These are phyloP conservation scores for Phalanger gymnotis DNA, from an alignment of 2,797 vertebrate species.

Conservation along the genomic window DNA sequence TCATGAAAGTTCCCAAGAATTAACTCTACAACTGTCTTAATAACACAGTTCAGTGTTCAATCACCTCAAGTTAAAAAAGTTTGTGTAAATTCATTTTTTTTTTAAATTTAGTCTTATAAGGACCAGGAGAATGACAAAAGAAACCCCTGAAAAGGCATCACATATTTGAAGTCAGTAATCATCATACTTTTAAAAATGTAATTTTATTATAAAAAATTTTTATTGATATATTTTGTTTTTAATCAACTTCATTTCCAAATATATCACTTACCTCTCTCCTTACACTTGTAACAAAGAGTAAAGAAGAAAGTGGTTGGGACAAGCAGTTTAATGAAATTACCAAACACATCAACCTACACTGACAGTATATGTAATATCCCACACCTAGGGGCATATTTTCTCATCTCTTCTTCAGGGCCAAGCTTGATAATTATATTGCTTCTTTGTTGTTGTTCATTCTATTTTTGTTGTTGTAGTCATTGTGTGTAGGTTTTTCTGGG, in stretches of 20 bases:
- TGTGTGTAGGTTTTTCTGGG: neutral
- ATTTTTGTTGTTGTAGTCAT: neutral
- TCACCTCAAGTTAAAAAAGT: too few relatives aligned
- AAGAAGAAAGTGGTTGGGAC: neutral
- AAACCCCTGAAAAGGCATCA: neutral
- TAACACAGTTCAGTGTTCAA: too few relatives aligned
- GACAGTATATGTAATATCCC: neutral
- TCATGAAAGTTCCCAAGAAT: neutral
- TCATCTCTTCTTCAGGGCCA: neutral
- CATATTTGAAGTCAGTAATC: neutral
- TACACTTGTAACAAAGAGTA: neutral
- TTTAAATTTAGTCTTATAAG: too few relatives aligned
- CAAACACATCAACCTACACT: neutral
- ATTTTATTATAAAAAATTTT: neutral
- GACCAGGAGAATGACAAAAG: neutral
- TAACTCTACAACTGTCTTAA: neutral
- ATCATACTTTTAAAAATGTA: neutral
- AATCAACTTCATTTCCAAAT: neutral
- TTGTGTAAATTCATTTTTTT: too few relatives aligned
- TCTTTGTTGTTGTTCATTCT: neutral
- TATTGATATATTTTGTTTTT: neutral
- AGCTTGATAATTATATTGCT: neutral
- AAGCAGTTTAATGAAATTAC: neutral
- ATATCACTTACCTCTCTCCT: neutral
- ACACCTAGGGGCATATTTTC: neutral